Conservation (phyloP, 2,888 invertebrate genomes). For the Harpalus rufipes region DNA sequence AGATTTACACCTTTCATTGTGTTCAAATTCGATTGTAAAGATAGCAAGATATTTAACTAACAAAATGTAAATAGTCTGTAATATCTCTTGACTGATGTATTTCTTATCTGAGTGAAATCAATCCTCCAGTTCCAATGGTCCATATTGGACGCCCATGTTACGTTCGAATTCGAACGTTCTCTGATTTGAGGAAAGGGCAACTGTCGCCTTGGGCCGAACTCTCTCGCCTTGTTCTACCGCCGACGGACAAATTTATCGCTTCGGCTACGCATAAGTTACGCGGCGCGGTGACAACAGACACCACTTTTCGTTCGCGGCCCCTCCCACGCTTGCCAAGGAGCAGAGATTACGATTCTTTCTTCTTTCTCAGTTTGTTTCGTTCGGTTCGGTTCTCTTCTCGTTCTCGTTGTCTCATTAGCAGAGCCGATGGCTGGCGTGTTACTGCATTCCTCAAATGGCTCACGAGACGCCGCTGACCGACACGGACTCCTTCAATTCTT, state of each 20-base stretch:
- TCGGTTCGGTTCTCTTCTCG: background rate
- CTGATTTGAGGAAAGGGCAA: constrained; percentile 72
- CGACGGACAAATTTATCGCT: constrained; percentile 74
- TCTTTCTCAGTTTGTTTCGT: constrained; percentile 21
- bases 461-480: constrained; percentile 15
- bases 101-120: too few relatives aligned
- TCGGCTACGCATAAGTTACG: constrained; percentile 74
- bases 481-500: background rate
- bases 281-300: constrained; percentile 68
- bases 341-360: constrained; percentile 9
- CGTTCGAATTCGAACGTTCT: constrained; percentile 66
- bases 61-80: too few relatives aligned
- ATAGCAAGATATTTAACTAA: too few relatives aligned
- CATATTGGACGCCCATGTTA: constrained; percentile 29
- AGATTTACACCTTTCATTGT: too few relatives aligned
- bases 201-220: constrained; percentile 13
- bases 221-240: constrained; percentile 72
- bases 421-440: constrained; percentile 51
- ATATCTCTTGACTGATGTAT: too few relatives aligned
- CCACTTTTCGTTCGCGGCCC: constrained; percentile 58
- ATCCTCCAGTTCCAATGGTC: background rate
- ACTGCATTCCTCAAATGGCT: constrained; percentile 40
- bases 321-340: constrained; percentile 40
- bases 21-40: too few relatives aligned
- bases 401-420: constrained; percentile 69